These are phyloP conservation scores for Pygoscelis antarcticus DNA, from an alignment of 2,113 vertebrate species.

Conservation along the genomic window DNA sequence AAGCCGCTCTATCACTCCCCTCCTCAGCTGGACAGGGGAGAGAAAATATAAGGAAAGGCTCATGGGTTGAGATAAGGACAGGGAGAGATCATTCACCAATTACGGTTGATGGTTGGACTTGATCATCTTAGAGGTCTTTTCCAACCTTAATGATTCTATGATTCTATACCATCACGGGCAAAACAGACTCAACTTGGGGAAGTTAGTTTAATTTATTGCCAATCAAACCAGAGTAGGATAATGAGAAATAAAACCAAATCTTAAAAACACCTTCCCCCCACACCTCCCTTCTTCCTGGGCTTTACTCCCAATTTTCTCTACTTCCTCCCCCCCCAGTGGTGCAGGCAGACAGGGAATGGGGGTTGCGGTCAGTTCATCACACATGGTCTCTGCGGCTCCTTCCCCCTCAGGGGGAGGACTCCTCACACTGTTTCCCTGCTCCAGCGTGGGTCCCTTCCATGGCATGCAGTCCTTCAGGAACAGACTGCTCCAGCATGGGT, in stretches of 20 bases:
- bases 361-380: background rate
- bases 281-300: background rate
- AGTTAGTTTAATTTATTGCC: background rate
- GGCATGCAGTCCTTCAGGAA: background rate
- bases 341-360: background rate
- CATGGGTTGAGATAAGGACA: background rate
- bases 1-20: background rate
- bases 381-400: background rate
- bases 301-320: background rate
- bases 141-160: too few species aligned
- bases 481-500: background rate
- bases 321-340: too few species aligned
- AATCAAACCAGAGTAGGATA: background rate
- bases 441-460: background rate
- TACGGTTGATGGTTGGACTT: too few species aligned
- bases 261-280: background rate
- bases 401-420: too few species aligned
- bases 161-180: background rate
- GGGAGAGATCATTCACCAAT: background rate
- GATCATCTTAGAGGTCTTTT: too few species aligned
- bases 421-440: background rate
- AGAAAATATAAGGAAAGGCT: background rate
- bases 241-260: background rate
- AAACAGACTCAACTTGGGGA: background rate
- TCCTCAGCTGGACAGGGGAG: background rate